A percentile compares a stretch with the other conserved stretches of the same genome.
These are phyloP conservation scores for Muschampia staudingeri DNA, from an alignment of 2,888 invertebrate species.

Conservation along the genomic window DNA sequence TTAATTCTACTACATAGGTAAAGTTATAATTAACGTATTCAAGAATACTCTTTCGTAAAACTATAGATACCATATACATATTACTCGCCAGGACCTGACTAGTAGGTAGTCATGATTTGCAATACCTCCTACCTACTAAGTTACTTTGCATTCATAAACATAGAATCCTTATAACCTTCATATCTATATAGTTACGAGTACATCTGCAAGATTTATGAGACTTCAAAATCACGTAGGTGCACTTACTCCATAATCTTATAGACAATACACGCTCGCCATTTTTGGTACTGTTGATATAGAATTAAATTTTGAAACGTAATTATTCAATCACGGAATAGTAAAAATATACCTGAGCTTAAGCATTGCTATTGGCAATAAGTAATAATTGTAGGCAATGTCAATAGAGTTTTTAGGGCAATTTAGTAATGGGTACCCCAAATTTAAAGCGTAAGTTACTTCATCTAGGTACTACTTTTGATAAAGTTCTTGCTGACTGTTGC, in stretches of 20 bases:
- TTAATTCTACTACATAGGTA: no score
- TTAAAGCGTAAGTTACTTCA: neutral
- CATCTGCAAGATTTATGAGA: neutral
- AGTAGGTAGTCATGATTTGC: no score
- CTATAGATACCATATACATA: no score
- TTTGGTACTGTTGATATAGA: neutral
- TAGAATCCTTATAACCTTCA: no score
- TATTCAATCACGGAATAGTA: slow-evolving; percentile 12
- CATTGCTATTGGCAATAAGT: slow-evolving; percentile 18
- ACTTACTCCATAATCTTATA: neutral
- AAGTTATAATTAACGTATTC: no score
- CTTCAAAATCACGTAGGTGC: neutral
- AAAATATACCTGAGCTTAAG: neutral
- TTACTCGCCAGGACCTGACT: no score
- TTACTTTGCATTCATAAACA: no score
- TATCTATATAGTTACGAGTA: no score
- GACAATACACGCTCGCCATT: neutral
- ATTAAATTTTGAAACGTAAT: slow-evolving; percentile 9
- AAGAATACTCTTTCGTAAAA: no score
- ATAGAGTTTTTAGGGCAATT: neutral
- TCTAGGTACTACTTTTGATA: neutral
- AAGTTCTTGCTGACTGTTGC: neutral
- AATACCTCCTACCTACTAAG: no score
- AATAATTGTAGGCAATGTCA: neutral
- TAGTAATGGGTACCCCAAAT: neutral